Percentiles rank a stretch among this genome's conserved stretches.
These are phyloP conservation scores for Lepidochrysops patricia DNA, from an alignment of 2,888 invertebrate genomes.

Conservation along the genomic window DNA sequence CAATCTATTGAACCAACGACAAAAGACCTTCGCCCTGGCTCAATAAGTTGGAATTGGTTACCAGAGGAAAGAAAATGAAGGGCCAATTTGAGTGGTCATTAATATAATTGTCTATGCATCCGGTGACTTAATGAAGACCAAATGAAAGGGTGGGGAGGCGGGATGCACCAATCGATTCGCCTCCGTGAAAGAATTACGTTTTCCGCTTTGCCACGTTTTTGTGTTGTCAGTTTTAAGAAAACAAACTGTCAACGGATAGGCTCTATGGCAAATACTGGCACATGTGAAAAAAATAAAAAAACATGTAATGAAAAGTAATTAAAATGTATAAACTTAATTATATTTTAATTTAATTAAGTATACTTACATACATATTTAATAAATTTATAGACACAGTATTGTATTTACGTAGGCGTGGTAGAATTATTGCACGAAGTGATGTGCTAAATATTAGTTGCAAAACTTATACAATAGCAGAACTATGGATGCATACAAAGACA, in stretches of 20 bases:
- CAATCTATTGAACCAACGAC: conserved; percentile 23
- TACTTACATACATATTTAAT: too few relatives aligned
- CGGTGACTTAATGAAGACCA: conserved; percentile 66
- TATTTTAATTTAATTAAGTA: too few relatives aligned
- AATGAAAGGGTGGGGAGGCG: conserved; percentile 56
- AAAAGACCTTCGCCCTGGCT: conserved; percentile 23
- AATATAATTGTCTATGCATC: conserved; percentile 60
- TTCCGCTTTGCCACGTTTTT: conserved; percentile 37
- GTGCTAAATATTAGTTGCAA: background rate
- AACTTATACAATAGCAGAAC: background rate
- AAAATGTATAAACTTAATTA: too few relatives aligned
- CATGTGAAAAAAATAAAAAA: background rate
- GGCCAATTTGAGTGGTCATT: conserved; percentile 51
- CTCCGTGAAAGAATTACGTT: conserved; percentile 60
- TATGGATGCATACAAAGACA: conserved; percentile 29
- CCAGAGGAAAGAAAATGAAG: conserved; percentile 38
- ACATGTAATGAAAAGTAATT: too few relatives aligned
- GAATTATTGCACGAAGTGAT: background rate
- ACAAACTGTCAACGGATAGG: background rate
- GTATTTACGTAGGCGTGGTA: too few relatives aligned
- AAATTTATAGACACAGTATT: too few relatives aligned
- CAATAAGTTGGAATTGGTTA: conserved; percentile 14
- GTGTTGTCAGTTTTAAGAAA: background rate
- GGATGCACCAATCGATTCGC: conserved; percentile 59
- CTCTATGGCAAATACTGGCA: background rate